Base-by-base conservation (phyloP, 2,113 vertebrate species). In the Petaurus breviceps region DNA sequence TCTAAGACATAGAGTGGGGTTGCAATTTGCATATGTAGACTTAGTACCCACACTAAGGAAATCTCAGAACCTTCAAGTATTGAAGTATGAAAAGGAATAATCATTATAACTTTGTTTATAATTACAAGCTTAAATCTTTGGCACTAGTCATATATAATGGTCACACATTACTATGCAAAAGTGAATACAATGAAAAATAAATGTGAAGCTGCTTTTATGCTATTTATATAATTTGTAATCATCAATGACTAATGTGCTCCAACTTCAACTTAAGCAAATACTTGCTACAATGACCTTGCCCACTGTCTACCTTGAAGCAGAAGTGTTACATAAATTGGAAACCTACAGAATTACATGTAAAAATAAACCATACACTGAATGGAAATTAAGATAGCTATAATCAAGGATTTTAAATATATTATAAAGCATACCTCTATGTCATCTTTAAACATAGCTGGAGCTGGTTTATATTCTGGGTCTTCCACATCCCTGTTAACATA, bases 401-500 rank as follows among this genome's bases (percentile, higher is more conserved):
- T 0, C 31, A 51, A 94, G 25, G 2, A 95, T 77, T 95, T 61
- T 4, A 92, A 89, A 31, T 26, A 37, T 25, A 7, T 91, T 91
- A 92, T 49, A 97, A 97, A 54, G 9, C 95, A 92, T 99, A 99
- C 99, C 99, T 99, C 99, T 98, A 99, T 99, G 94, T 99, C 99
- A 96, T 99, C 99, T 98, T 99, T 99, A 96, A 99, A 98, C 97
- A 99, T 95, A n/a, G 99, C 99, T 84, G 99, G 99, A 96, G 99
- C 99, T 96, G 99, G 99, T 98, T 99, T 99, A 97, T 99, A 99
- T 97, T 99, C 99, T 94, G 99, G 99, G 98, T 99, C 99, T 98
- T 99, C 99, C 96, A 99, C 99, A 97, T 99, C 99, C 96, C 99
- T 99, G 98, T 98, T 95, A 95, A 98, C 93, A 98, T 96, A 96